Percentiles rank a stretch among this genome's conserved stretches.
Evolutionary conservation across 2,888 invertebrate species (phyloP).

Genomic region (Limnephilus rhombicus): DNA sequence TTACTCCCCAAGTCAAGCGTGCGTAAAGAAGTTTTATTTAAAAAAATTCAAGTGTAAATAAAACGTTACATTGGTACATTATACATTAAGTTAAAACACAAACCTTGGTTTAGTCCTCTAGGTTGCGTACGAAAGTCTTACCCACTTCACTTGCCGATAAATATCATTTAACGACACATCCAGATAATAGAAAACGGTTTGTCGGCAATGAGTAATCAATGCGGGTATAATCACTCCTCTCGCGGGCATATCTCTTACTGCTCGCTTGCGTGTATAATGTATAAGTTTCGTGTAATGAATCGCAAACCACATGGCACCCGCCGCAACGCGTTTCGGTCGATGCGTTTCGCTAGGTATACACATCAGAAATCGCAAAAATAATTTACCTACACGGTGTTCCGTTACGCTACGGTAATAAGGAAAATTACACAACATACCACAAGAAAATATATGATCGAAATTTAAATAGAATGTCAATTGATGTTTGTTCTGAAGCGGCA

Average conservation of each 20-base stretch:
- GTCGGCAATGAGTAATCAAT: neutral
- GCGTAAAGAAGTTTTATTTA: no score
- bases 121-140: neutral
- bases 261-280: neutral
- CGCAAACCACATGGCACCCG: constrained; percentile 26
- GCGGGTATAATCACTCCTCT: neutral
- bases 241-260: neutral
- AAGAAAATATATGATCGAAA: neutral
- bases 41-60: no score
- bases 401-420: neutral
- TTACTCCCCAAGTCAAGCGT: no score
- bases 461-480: neutral
- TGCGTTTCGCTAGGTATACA: neutral
- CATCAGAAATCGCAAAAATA: neutral
- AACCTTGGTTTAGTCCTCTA: neutral
- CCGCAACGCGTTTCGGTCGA: neutral
- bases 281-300: constrained; percentile 11
- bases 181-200: constrained; percentile 40
- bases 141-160: constrained; percentile 1
- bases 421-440: neutral
- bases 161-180: constrained; percentile 26
- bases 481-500: neutral
- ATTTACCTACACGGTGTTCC: neutral
- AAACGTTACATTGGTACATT: no score
- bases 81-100: no score